Base-by-base conservation (phyloP, 2,888 invertebrate genomes). In the Luperina testacea region DNA sequence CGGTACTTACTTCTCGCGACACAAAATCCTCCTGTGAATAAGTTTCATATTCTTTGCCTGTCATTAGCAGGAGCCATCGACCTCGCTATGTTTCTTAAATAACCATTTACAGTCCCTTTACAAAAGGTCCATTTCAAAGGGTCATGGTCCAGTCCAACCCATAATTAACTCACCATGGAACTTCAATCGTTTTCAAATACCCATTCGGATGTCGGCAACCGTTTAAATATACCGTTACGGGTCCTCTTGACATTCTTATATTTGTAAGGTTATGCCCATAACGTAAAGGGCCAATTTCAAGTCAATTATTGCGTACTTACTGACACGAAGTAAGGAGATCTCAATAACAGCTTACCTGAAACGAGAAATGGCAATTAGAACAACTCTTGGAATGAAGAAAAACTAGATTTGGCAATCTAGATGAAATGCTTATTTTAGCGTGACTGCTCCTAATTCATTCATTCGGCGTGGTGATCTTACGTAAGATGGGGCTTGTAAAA, bases 161-260 rank as follows among this genome's bases (percentile, higher is more conserved):
- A 94, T 95, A 95, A 96, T 96, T 96, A 96, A 95, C 94, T 94
- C 94, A 85, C 92, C 92, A 91, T 93, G 94, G 88, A 90, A 92
- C 91, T 94, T 92, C 92, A 92, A 94, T 93, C 92, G 92, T 90
- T 93, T 91, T 92, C 88, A 90, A 93, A 93, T 87, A 91, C 86
- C 83, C 83, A 83, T 89, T 89, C 76, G 86, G 84, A 80, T 86
- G 88, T 79, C 78, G 81, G 83, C 74, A 87, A 85, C 87, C 87
- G 87, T 88, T 89, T 87, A 78, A 84, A 75, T 79, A 75, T 78
- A 87, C 84, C 86, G 88, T 88, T 88, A 87, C 45, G 70, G 80
- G 74, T 80, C 75, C 77, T 83, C 82, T 80, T 79, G 73, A 88
- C 79, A 72, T 89, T 84, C 69, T 78, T 57, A 84, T 78, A 84